Evolutionary conservation across 1,140 invertebrate species (phyloP).

Genomic region (Drosophila pallidifrons): DNA sequence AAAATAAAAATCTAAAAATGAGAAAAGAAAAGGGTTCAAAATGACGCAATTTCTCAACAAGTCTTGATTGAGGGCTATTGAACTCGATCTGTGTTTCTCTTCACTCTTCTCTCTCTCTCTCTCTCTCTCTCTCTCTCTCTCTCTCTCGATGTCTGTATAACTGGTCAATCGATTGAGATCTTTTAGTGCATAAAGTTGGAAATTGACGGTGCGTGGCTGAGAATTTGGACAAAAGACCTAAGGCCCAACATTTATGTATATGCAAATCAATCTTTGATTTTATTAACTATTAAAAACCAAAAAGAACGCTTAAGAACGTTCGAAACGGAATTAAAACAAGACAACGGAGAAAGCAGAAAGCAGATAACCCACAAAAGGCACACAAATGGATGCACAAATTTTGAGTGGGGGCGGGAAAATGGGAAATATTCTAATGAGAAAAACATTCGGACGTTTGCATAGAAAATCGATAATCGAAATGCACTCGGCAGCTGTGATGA

Average conservation of each 20-base stretch:
- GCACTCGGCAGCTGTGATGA: slow-evolving; percentile 40
- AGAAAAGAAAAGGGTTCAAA: slow-evolving; percentile 32
- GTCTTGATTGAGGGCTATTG: slow-evolving; percentile 54
- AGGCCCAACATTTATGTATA: slow-evolving; percentile 38
- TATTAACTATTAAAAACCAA: slow-evolving; percentile 21
- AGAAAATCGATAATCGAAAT: slow-evolving; percentile 44
- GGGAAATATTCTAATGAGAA: slow-evolving; percentile 70
- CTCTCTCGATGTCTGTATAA: not conserved
- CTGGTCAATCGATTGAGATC: slow-evolving; percentile 32
- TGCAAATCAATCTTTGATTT: slow-evolving; percentile 45
- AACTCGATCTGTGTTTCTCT: slow-evolving; percentile 33
- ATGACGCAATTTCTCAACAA: slow-evolving; percentile 65
- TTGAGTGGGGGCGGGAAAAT: slow-evolving; percentile 31
- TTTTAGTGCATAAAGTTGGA: slow-evolving; percentile 32
- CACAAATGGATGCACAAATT: not conserved
- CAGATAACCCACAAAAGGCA: not conserved
- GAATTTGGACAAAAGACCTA: slow-evolving; percentile 25
- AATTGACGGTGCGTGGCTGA: slow-evolving; percentile 7
- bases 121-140: too few relatives aligned
- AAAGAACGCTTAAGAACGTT: slow-evolving; percentile 21
- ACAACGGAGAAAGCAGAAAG: slow-evolving; percentile 37
- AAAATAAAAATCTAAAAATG: too few relatives aligned
- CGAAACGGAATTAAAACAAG: slow-evolving; percentile 29
- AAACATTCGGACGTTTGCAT: slow-evolving; percentile 46
- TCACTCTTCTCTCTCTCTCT: not conserved